Evolutionary conservation across 2,113 vertebrate genomes (phyloP).

Genomic region (Tetraodon nigroviridis): DNA sequence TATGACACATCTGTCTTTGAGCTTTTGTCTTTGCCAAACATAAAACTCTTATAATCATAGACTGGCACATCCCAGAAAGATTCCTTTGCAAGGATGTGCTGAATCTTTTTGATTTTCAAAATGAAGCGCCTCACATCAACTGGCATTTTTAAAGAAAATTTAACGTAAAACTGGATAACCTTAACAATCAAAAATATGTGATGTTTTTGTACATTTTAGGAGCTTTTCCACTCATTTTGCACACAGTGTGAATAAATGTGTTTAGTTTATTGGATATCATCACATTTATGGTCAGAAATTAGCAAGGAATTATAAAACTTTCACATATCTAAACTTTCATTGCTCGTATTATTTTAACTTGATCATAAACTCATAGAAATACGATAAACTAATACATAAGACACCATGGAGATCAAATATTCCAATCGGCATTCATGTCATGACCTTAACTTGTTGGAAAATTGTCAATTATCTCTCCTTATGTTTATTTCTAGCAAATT

Average conservation of each 20-base stretch:
- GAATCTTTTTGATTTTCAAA: neutral
- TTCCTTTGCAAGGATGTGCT: no score
- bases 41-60: no score
- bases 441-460: constrained; percentile 24
- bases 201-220: neutral
- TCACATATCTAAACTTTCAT: no score
- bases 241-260: constrained; percentile 39
- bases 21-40: no score
- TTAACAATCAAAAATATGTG: no score
- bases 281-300: constrained; percentile 3
- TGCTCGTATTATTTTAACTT: no score
- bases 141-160: constrained; percentile 8
- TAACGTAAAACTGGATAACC: neutral
- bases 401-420: constrained; percentile 7
- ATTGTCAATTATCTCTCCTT: constrained; percentile 38
- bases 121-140: neutral
- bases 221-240: constrained; percentile 7
- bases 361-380: neutral
- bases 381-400: neutral
- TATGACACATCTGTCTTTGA: no score
- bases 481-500: constrained; percentile 28
- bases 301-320: neutral
- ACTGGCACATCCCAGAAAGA: no score
- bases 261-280: neutral
- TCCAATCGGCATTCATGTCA: constrained; percentile 19